phyloP scores from a whole-genome alignment of 2,113 vertebrate genomes.

The Zosterops borbonicus region DNA sequence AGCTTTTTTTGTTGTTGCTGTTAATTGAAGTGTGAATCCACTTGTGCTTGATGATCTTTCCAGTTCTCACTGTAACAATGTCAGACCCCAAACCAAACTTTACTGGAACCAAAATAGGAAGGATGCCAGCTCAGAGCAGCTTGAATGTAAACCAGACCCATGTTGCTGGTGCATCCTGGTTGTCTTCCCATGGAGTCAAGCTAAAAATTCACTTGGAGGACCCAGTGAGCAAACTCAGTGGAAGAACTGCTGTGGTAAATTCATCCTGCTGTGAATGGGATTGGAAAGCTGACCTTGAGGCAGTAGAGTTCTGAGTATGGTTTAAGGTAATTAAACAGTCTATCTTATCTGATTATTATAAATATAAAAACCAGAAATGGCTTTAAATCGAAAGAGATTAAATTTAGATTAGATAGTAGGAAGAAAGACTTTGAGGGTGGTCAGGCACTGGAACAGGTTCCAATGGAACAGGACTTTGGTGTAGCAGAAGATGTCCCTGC shows the following conservation, averaged over 20 bases:
- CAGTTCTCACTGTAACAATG: background rate
- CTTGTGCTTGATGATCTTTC: background rate
- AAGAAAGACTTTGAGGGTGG: background rate
- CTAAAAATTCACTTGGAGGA: background rate
- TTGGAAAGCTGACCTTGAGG: background rate
- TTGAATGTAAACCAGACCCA: background rate
- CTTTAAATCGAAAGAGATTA: background rate
- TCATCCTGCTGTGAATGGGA: background rate
- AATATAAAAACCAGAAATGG: background rate
- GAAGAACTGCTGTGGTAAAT: background rate
- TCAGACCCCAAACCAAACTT: background rate
- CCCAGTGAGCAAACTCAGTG: background rate
- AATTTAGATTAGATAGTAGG: background rate
- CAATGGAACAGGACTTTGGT: background rate
- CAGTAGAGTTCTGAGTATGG: background rate
- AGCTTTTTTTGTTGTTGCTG: background rate
- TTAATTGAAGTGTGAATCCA: background rate
- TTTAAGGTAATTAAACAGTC: background rate
- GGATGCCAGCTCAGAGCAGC: background rate
- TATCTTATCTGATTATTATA: background rate
- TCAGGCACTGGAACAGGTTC: background rate
- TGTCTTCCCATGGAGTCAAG: background rate
- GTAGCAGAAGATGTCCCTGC: background rate
- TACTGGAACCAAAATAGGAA: background rate
- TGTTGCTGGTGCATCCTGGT: background rate